Percentiles rank a stretch among this genome's conserved stretches.
Evolutionary conservation across 1,140 invertebrate genomes (phyloP).

Genomic region (Pantala flavescens): DNA sequence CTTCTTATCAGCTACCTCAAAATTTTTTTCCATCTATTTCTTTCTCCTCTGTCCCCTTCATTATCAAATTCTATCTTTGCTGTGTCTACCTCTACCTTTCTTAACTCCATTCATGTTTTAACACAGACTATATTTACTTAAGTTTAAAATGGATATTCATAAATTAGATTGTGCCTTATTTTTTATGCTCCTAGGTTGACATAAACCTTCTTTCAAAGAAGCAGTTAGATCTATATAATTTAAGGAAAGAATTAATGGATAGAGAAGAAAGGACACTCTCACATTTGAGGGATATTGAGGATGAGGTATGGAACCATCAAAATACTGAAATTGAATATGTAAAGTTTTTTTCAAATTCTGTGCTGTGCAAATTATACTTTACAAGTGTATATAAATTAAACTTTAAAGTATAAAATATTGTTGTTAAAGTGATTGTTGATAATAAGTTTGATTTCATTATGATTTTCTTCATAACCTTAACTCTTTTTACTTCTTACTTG

Average conservation of each 20-base stretch:
- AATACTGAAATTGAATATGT: neutral
- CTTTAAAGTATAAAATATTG: neutral
- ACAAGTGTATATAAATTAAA: neutral
- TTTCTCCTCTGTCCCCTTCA: neutral
- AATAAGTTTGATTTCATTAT: neutral
- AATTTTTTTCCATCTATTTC: too few relatives aligned
- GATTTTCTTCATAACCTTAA: too few relatives aligned
- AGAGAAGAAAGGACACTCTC: slow-evolving; percentile 38
- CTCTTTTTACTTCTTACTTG: too few relatives aligned
- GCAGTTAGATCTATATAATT: slow-evolving; percentile 48
- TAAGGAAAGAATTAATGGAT: slow-evolving; percentile 39
- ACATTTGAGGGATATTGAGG: slow-evolving; percentile 38
- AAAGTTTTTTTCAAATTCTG: slow-evolving; percentile 13
- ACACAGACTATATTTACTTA: too few relatives aligned
- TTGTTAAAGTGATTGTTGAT: neutral
- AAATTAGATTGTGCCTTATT: too few relatives aligned
- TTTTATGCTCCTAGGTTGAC: neutral
- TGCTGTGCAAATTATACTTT: neutral
- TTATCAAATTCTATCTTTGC: neutral
- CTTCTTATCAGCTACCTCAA: too few relatives aligned
- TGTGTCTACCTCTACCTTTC: neutral
- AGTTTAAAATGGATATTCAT: too few relatives aligned
- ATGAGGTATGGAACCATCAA: slow-evolving; percentile 29
- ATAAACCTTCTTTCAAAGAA: slow-evolving; percentile 42
- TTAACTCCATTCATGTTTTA: neutral